Conservation (phyloP, 2,888 invertebrate species). For the Parthenolecanium corni region DNA sequence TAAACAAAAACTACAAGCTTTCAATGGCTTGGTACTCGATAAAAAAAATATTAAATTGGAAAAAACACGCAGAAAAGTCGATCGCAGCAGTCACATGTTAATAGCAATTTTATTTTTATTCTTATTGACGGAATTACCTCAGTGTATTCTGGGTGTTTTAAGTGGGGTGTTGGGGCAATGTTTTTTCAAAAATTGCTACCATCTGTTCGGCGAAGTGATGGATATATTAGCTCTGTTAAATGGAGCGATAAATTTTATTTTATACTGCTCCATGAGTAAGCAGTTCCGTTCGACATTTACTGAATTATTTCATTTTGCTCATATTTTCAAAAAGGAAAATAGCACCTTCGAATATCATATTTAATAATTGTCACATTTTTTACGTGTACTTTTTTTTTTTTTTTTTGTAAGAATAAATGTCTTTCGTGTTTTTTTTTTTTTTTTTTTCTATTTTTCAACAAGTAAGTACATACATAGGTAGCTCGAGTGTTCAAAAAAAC, state of each 20-base stretch:
- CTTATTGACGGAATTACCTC: conserved; percentile 78
- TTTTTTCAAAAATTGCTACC: conserved; percentile 70
- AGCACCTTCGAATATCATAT: conserved; percentile 17
- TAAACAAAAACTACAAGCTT: conserved; percentile 17
- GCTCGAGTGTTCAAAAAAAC: no score
- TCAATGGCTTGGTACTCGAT: not conserved
- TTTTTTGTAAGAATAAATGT: conserved; percentile 4
- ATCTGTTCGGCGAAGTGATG: conserved; percentile 71
- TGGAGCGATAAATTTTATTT: conserved; percentile 83
- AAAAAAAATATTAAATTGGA: conserved; percentile 42
- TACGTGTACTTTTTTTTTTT: not conserved
- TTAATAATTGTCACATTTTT: conserved; percentile 4
- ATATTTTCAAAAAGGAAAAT: conserved; percentile 10
- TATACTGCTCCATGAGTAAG: conserved; percentile 87
- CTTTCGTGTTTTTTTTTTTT: not conserved
- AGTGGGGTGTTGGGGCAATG: conserved; percentile 53
- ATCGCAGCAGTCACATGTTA: conserved; percentile 80
- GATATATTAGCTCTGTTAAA: conserved; percentile 82
- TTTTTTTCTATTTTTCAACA: not conserved
- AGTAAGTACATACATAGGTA: no score
- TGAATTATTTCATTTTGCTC: conserved; percentile 45
- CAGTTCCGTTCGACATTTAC: conserved; percentile 77
- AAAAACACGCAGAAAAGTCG: conserved; percentile 48
- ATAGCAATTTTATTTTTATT: conserved; percentile 76
- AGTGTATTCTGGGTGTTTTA: conserved; percentile 50